phyloP scores from a whole-genome alignment of 2,797 vertebrate genomes.

The Rhyacichthys aspro region DNA sequence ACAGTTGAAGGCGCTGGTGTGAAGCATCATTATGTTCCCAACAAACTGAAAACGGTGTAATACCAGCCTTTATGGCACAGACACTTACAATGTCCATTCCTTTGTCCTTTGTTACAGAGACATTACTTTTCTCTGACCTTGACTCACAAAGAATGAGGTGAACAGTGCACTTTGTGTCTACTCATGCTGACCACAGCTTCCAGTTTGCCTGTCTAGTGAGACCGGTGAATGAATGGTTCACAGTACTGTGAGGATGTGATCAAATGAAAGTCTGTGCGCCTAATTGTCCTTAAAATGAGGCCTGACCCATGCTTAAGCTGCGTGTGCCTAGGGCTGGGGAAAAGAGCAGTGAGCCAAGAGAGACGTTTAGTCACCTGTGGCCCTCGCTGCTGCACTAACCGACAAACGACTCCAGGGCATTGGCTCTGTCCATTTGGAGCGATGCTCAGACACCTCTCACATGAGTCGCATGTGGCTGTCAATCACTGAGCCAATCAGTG shows the following conservation, averaged over 20 bases:
- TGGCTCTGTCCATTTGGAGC: constrained; percentile 27
- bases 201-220: constrained; percentile 2
- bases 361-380: constrained; percentile 39
- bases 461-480: constrained; percentile 36
- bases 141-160: constrained; percentile 2
- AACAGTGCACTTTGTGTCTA: constrained; percentile 5
- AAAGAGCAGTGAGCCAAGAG: constrained; percentile 28
- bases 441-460: constrained; percentile 15
- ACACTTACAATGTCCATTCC: constrained; percentile 25
- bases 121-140: constrained; percentile 14
- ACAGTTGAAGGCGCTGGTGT: constrained; percentile 36
- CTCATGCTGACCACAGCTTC: not conserved
- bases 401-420: constrained; percentile 42
- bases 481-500: constrained; percentile 54
- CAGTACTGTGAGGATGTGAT: constrained; percentile 27
- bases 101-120: constrained; percentile 33
- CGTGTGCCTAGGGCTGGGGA: constrained; percentile 45
- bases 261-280: constrained; percentile 41
- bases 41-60: constrained; percentile 41
- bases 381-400: constrained; percentile 14
- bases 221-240: constrained; percentile 24
- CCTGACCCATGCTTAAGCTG: constrained; percentile 43
- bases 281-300: constrained; percentile 63
- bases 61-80: constrained; percentile 21
- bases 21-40: constrained; percentile 43